Base-by-base conservation (phyloP, 2,888 invertebrate species). In the Netelia fuscicornis region DNA sequence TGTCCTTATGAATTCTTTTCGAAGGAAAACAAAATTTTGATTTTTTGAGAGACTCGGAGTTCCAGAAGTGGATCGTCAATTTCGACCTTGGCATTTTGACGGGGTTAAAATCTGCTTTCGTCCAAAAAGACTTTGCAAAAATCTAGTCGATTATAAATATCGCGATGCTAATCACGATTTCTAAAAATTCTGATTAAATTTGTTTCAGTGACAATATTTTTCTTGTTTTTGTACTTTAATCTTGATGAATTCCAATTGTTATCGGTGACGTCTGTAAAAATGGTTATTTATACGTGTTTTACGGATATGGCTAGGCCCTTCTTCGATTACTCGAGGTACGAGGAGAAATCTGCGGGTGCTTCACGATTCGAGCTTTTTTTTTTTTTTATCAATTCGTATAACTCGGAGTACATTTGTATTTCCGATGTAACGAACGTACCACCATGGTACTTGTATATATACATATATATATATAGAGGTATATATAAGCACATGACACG, bases 301-400 rank as follows among this genome's bases (percentile, higher is more conserved):
- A 11, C 17, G 1, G 17, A 54, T 42, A 56, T n/a, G 67, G 30
- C 30, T n/a, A 48, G 65, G 71, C 23, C 54, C 72, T 77, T 70
- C 64, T 25, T 62, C 67, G 44, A 62, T 72, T 74, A 56, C 75
- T 75, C 11, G 65, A 65, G 17, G 37, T 52, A 17, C 58, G 75
- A 81, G 48, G 72, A 48, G 60, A 80, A 85, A 77, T 83, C 72
- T 83, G 83, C 85, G 85, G 85, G 85, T 85, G 71, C 78, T 76
- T 65, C 30, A 52, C 42, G 54, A 85, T 82, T 82, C 82, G 78
- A 67, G 65, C 75, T 82, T 42, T 9, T 65, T 37, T 79, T 37
- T 79, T 17, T 17, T 17, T 71, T 54, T 44, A 71, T 64, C 64
- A n/a, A 64, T 54, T 65, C 80, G 65, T 80, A 72, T 65, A 74